Evolutionary conservation across 2,888 invertebrate genomes (phyloP).

Genomic region (Temnothorax ravouxi): DNA sequence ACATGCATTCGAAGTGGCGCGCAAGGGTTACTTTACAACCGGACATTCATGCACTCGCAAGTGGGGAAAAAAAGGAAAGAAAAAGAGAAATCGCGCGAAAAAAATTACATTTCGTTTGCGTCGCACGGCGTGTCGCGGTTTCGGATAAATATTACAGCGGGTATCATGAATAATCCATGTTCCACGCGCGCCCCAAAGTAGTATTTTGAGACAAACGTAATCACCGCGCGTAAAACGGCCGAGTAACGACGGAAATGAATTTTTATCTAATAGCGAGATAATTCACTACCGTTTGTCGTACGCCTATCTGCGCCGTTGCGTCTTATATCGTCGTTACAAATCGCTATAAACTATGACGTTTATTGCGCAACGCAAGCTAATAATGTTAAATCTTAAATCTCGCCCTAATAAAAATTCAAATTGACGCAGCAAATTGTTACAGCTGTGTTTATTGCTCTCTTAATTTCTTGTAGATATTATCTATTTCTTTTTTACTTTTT

Average conservation of each 20-base stretch:
- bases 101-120: constrained; percentile 39
- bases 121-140: constrained; percentile 11
- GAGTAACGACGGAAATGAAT: constrained; percentile 36
- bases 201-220: constrained; percentile 27
- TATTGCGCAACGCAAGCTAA: constrained; percentile 32
- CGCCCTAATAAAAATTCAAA: constrained; percentile 32
- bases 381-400: constrained; percentile 35
- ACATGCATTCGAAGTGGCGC: constrained; percentile 68
- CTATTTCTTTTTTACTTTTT: not conserved
- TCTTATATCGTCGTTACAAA: constrained; percentile 33
- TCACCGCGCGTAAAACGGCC: constrained; percentile 20
- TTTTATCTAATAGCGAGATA: constrained; percentile 49
- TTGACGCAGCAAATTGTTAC: not conserved
- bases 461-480: not conserved
- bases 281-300: constrained; percentile 30
- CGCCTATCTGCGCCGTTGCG: constrained; percentile 14
- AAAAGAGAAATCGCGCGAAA: constrained; percentile 6
- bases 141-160: constrained; percentile 36
- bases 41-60: constrained; percentile 52
- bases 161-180: constrained; percentile 44
- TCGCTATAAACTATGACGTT: constrained; percentile 38
- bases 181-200: constrained; percentile 10
- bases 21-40: constrained; percentile 67
- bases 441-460: not conserved
- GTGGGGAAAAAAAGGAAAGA: not conserved